phyloP scores from a whole-genome alignment of 1,140 invertebrate genomes.

The Penaeus indicus region DNA sequence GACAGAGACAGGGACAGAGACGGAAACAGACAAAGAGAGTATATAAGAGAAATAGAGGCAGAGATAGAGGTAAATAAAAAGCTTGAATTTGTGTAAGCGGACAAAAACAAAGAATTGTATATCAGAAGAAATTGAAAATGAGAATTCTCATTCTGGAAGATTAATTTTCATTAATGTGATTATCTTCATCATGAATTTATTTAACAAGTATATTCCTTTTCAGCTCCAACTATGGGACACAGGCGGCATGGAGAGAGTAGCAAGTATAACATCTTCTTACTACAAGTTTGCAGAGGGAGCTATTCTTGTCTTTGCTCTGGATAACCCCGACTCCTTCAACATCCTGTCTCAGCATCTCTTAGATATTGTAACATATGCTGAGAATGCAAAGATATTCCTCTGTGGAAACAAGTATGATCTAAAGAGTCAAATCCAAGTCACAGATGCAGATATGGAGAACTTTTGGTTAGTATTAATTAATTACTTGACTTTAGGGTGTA shows the following conservation, averaged over 20 bases:
- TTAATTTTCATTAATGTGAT: background rate
- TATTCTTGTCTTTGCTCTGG: slow-evolving; percentile 89
- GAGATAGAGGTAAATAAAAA: no score
- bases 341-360: slow-evolving; percentile 90
- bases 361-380: slow-evolving; percentile 91
- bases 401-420: slow-evolving; percentile 92
- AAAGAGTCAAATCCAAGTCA: slow-evolving; percentile 80
- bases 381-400: slow-evolving; percentile 93
- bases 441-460: slow-evolving; percentile 89
- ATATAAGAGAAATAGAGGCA: no score
- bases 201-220: slow-evolving; percentile 52
- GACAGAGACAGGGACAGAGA: no score
- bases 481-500: no score
- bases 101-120: no score
- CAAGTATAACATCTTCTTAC: slow-evolving; percentile 92
- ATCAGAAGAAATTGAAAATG: no score
- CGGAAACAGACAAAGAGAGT: no score
- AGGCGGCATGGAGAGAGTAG: slow-evolving; percentile 93
- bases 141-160: no score
- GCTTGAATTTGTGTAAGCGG: no score
- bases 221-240: slow-evolving; percentile 94
- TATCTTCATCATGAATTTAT: slow-evolving; percentile 4
- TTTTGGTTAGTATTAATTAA: slow-evolving; percentile 79
- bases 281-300: slow-evolving; percentile 95
- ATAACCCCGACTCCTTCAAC: slow-evolving; percentile 92